These are phyloP conservation scores for Micrastur ruficollis DNA, from an alignment of 2,797 vertebrate species.

Conservation along the genomic window DNA sequence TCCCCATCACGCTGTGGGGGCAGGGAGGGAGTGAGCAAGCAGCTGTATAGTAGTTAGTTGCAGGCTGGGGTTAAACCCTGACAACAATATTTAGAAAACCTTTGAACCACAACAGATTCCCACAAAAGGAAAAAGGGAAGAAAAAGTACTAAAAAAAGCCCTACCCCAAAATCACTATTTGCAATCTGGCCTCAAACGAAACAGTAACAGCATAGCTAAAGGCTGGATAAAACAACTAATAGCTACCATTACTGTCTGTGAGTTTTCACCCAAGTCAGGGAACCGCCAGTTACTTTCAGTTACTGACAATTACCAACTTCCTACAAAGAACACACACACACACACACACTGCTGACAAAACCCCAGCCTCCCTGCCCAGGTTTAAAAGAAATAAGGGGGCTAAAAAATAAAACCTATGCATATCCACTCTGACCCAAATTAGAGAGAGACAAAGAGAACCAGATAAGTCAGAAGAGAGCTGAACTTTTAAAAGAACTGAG, in stretches of 20 bases:
- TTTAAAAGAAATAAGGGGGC: not conserved
- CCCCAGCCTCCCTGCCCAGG: not conserved
- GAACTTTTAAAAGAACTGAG: not conserved
- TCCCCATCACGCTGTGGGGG: too few relatives aligned
- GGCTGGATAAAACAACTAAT: not conserved
- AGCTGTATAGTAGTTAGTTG: too few relatives aligned
- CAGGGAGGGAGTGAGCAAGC: too few relatives aligned
- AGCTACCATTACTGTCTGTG: not conserved
- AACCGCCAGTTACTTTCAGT: not conserved
- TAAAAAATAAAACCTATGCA: not conserved
- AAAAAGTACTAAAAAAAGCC: not conserved
- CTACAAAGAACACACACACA: not conserved
- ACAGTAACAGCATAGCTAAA: not conserved
- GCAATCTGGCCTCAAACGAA: not conserved
- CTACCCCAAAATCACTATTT: not conserved
- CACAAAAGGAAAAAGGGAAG: not conserved
- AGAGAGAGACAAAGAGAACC: not conserved
- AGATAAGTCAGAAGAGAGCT: not conserved
- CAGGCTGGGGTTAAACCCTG: too few relatives aligned
- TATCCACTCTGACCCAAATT: not conserved
- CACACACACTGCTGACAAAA: not conserved
- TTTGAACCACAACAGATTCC: not conserved
- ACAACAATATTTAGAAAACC: not conserved
- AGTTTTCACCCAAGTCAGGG: not conserved
- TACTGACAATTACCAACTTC: not conserved